These are phyloP conservation scores for Brachylomia viminalis DNA, from an alignment of 2,888 invertebrate genomes.

Conservation along the genomic window DNA sequence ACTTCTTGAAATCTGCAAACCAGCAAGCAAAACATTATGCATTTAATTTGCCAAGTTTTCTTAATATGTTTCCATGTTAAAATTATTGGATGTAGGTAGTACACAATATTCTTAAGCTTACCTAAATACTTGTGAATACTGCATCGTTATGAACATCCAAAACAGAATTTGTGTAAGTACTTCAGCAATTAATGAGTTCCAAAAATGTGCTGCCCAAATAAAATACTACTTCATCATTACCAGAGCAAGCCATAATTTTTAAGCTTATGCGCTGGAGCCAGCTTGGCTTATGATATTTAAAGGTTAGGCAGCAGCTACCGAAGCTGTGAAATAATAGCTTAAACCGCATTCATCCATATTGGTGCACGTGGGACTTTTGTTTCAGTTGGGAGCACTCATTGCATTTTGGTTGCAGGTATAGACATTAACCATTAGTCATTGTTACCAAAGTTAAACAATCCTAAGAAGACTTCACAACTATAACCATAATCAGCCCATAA, in stretches of 20 bases:
- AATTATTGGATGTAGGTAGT: not conserved
- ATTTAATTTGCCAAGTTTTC: slow-evolving; percentile 1
- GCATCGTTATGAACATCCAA: not conserved
- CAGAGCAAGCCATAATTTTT: not conserved
- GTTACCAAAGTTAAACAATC: not conserved
- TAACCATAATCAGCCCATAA: too few relatives aligned
- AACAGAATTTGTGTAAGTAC: not conserved
- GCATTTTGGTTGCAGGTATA: not conserved
- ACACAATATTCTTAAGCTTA: not conserved
- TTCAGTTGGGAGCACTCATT: not conserved
- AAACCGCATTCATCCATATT: not conserved
- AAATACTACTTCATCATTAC: not conserved
- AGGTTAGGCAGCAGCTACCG: not conserved
- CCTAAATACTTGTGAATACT: not conserved
- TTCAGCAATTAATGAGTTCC: not conserved
- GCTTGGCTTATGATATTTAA: not conserved
- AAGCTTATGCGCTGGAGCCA: not conserved
- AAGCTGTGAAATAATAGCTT: not conserved
- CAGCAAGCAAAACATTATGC: not conserved
- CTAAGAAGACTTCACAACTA: not conserved
- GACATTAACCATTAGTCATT: not conserved
- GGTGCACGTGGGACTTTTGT: slow-evolving; percentile 14
- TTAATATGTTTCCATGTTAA: not conserved
- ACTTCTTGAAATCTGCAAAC: slow-evolving; percentile 7
- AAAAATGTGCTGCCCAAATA: not conserved